Evolutionary conservation across 2,888 invertebrate species (phyloP), one percentile per base, ranked within the genome.

Genomic region (Scrobipalpa atriplicella): DNA sequence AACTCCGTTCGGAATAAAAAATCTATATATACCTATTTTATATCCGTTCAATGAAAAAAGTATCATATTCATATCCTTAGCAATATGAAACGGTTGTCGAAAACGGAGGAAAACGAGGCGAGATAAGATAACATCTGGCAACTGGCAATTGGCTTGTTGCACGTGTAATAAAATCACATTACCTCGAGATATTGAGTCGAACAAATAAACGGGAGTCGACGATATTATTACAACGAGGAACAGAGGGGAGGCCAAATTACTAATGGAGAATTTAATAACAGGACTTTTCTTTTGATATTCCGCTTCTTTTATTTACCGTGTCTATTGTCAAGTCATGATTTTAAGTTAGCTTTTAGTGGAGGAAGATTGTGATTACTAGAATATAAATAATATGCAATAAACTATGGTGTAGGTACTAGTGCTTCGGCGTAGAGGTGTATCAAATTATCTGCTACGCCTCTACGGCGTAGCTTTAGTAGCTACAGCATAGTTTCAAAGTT

Each of bases 161-260:
- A 16, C 16, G 47, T 47, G n/a, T 47, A 47, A 47, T 47, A 47
- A n/a, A 47, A 47, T 47, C 47, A 47, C 47, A 47, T 47, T n/a
- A 47, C n/a, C n/a, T n/a, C 47, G 47, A n/a, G n/a, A 16, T 16
- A 47, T 47, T 8, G 47, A n/a, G 47, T 16, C 39, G 11, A 39
- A 7, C n/a, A 47, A 3, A 29, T 5, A 29, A 29, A 29, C 29
- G 29, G 47, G n/a, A 47, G 16, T n/a, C n/a, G 47, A 47, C 47
- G 16, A 6, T 5, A 16, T 8, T 16, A 16, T 47, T 16, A 47
- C 47, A 47, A 47, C 10, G n/a, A n/a, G 7, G 0, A 7, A 47
- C n/a, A 47, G n/a, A 39, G 16, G 5, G 47, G n/a, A 47, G 47
- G 8, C n/a, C 0, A n/a, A 47, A 47, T 43, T 47, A 47, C 47